A percentile compares a stretch with the other conserved stretches of the same genome.
Evolutionary conservation across 2,113 vertebrate genomes (phyloP).

Genomic region (Crotalus tigris): DNA sequence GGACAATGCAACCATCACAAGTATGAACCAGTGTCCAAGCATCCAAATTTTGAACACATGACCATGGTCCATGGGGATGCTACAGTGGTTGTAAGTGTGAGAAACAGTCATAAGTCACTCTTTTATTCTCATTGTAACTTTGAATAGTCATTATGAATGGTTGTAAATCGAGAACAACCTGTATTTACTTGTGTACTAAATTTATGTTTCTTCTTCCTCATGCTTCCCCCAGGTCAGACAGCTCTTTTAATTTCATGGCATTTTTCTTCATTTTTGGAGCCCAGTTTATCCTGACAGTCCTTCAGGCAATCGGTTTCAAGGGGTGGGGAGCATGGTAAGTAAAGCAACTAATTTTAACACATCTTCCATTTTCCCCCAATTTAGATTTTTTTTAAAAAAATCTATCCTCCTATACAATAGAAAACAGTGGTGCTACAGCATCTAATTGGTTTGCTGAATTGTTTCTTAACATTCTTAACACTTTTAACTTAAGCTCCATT

Average conservation of each 20-base stretch:
- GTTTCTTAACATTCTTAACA: not conserved
- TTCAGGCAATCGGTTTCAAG: conserved; percentile 82
- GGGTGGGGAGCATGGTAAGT: conserved; percentile 92
- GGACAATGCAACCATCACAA: not conserved
- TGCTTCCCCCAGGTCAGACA: conserved; percentile 78
- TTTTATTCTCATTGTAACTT: not conserved
- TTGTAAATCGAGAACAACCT: not conserved
- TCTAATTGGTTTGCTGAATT: not conserved
- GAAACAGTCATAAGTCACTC: not conserved
- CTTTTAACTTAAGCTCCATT: not conserved
- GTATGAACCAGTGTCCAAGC: not conserved
- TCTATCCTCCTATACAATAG: not conserved
- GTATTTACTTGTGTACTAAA: not conserved
- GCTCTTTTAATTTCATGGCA: conserved; percentile 95
- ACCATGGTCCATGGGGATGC: not conserved
- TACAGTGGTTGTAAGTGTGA: not conserved
- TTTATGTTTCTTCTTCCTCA: not conserved
- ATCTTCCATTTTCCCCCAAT: not conserved
- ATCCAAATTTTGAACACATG: not conserved
- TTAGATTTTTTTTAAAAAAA: not conserved
- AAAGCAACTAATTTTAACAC: not conserved
- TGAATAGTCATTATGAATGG: not conserved
- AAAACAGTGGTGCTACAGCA: not conserved
- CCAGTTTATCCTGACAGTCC: conserved; percentile 79
- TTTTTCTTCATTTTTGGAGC: conserved; percentile 95